Evolutionary conservation across 2,888 invertebrate genomes (phyloP).

Genomic region (Drosophila maculinotata): DNA sequence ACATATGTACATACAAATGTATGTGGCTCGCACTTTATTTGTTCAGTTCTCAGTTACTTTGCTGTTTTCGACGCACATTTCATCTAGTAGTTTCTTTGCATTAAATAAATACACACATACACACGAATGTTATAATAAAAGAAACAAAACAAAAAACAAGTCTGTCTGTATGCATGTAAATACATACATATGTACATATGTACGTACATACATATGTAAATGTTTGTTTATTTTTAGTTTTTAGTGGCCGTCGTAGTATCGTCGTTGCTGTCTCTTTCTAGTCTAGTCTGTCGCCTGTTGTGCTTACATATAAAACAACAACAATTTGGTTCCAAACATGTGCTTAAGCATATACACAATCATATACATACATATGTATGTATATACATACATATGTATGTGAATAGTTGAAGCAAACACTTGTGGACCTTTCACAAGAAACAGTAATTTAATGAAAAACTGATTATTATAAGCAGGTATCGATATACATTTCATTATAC

Average conservation of each 20-base stretch:
- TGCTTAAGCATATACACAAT: not conserved
- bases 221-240: slow-evolving; percentile 49
- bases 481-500: too few relatives aligned
- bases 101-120: slow-evolving; percentile 3
- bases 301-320: slow-evolving; percentile 15
- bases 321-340: slow-evolving; percentile 15
- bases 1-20: not conserved
- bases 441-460: not conserved
- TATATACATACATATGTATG: not conserved
- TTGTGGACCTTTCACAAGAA: not conserved
- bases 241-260: slow-evolving; percentile 11
- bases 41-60: not conserved
- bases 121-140: slow-evolving; percentile 14
- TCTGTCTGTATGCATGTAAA: not conserved
- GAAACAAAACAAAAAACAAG: slow-evolving; percentile 23
- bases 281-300: slow-evolving; percentile 35
- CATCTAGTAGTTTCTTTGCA: not conserved
- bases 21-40: not conserved
- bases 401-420: not conserved
- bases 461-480: too few relatives aligned
- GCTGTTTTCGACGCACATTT: not conserved
- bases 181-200: not conserved
- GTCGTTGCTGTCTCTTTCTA: slow-evolving; percentile 16
- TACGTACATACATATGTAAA: slow-evolving; percentile 5
- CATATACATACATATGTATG: slow-evolving; percentile 5